A percentile compares a stretch with the other conserved stretches of the same genome.
Evolutionary conservation across 2,797 vertebrate genomes (phyloP).

Genomic region (Babyrousa celebensis): DNA sequence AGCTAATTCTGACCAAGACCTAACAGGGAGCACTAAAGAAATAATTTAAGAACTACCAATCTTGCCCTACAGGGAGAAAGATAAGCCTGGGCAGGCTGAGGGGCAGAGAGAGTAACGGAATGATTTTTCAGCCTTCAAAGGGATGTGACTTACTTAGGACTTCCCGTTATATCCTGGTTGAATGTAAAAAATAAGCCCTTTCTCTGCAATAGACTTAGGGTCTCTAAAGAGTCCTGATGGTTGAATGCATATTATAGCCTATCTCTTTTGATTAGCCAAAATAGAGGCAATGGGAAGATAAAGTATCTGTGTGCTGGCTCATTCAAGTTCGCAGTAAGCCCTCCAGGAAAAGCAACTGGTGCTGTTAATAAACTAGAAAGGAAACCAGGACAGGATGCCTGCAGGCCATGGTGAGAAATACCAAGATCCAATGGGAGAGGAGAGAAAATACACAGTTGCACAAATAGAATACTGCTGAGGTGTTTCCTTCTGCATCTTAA

Average conservation of each 20-base stretch:
- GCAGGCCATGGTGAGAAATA: not conserved
- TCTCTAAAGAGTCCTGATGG: constrained; percentile 17
- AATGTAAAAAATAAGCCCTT: constrained; percentile 38
- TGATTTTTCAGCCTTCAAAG: constrained; percentile 25
- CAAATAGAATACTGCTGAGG: not conserved
- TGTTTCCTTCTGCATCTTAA: not conserved
- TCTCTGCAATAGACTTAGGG: not conserved
- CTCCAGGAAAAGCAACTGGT: not conserved
- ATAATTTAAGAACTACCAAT: not conserved
- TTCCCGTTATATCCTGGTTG: not conserved
- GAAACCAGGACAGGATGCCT: not conserved
- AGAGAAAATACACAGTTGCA: not conserved
- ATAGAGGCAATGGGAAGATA: constrained; percentile 6
- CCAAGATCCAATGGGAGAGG: not conserved
- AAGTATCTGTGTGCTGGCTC: not conserved
- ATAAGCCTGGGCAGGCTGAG: not conserved
- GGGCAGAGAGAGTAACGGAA: not conserved
- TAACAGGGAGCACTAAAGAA: not conserved
- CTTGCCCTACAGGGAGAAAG: not conserved
- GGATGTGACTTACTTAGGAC: constrained; percentile 29
- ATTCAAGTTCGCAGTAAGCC: not conserved
- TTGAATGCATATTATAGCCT: not conserved
- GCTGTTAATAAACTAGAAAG: not conserved
- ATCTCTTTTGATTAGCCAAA: constrained; percentile 7
- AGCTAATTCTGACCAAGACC: constrained; percentile 25